Evolutionary conservation across 2,113 vertebrate genomes (phyloP).

Genomic region (Brachyistius frenatus): DNA sequence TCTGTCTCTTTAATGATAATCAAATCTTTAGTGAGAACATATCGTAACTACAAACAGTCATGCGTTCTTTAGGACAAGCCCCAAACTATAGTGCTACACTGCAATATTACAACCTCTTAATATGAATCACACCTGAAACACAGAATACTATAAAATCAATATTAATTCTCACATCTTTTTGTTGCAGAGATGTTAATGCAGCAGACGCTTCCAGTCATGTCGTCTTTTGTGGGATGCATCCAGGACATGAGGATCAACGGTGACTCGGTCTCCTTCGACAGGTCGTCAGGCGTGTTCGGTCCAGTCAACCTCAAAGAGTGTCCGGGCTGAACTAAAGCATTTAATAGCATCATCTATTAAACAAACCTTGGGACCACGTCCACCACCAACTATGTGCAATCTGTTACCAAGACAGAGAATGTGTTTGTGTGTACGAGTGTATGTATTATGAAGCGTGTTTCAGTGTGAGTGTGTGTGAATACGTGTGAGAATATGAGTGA

Average conservation of each 20-base stretch:
- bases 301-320: constrained; percentile 89
- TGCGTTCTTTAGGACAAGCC: too few relatives aligned
- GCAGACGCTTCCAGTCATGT: constrained; percentile 79
- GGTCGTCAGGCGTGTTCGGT: constrained; percentile 83
- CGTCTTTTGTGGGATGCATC: constrained; percentile 90
- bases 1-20: too few relatives aligned
- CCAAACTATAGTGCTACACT: too few relatives aligned
- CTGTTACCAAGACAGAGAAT: constrained; percentile 74
- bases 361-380: constrained; percentile 72
- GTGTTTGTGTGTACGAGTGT: constrained; percentile 64
- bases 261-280: constrained; percentile 79
- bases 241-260: constrained; percentile 87
- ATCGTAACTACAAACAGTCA: too few relatives aligned
- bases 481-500: constrained; percentile 9
- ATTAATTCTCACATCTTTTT: neutral
- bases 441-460: constrained; percentile 32
- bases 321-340: constrained; percentile 79
- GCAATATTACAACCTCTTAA: too few relatives aligned
- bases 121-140: too few relatives aligned
- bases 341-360: constrained; percentile 6
- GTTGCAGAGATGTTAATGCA: constrained; percentile 44
- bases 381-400: constrained; percentile 75
- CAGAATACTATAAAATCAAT: too few relatives aligned
- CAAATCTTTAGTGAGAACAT: too few relatives aligned
- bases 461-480: constrained; percentile 3